Base-by-base conservation (phyloP, 2,888 invertebrate species). In the Andrena flavipes region DNA sequence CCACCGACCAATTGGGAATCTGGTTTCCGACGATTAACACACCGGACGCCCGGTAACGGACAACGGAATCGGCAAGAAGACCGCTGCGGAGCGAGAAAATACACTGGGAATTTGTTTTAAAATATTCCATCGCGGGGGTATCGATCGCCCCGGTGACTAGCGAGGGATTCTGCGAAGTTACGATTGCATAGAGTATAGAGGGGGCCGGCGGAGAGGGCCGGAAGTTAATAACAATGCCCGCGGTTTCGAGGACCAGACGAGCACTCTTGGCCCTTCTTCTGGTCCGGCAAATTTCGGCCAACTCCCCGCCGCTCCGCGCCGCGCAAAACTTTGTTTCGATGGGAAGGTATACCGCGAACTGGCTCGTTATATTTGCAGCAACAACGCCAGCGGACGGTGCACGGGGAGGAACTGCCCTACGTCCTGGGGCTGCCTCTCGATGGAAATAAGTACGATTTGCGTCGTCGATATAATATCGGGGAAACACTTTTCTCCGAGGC, bases 341-440 rank as follows among this genome's bases (percentile, higher is more conserved):
- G 51, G 20, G 30, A 60, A 69, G 71, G 75, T 68, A 65, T 64
- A 75, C 76, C 68, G 42, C 42, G 51, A 69, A 65, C 62, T 65
- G 76, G 67, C 74, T 76, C 76, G 76, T 85, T 84, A 80, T 84
- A 74, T 84, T 79, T 80, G 60, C 83, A 92, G 91, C 90, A 92
- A 93, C 94, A 93, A 81, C 87, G 88, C 33, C 91, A 90, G 73
- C 90, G 84, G 10, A 91, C 94, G 89, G 96, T 97, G 26, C 96
- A 97, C 89, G 98, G 98, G 0, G 98, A 98, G 92, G 98, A 98
- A 92, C 92, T 98, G 90, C 97, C 98, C 0, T 98, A 98, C 92
- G 95, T 98, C 68, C 96, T 98, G 88, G 98, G 98, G 26, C 96
- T 97, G 23, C 98, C 98, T 7, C 94, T 98, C 60, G 96, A 96